Evolutionary conservation across 2,797 vertebrate genomes (phyloP), one percentile per base, ranked within the genome.

Genomic region (Lagocephalus sceleratus): DNA sequence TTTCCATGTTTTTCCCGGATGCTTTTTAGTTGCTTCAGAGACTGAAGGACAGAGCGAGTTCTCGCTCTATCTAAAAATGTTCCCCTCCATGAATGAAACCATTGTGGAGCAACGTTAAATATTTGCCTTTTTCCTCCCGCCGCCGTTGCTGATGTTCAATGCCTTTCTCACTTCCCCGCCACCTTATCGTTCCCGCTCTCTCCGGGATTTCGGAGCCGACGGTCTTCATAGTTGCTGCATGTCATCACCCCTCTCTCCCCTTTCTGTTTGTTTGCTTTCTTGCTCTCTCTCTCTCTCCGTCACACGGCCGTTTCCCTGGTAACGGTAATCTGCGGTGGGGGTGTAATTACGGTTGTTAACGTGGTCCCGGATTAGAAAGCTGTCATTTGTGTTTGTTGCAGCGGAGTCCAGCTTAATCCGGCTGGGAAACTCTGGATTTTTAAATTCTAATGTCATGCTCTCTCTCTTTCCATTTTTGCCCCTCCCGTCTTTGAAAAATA

Each of bases 341-440:
- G 43, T 80, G 79, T 83, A 86, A 88, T 90, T 86, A 75, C 63
- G 64, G 60, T 60, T 85, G 74, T 81, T 88, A 85, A 80, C 87
- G 75, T 84, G 72, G 74, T 81, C 73, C 50, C 68, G 82, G 83
- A 90, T 88, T 88, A 86, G 72, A 83, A 80, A 71, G 45, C 39
- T 29, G 55, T 51, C 60, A 63, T 71, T n/a, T 72, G 54, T 67
- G 35, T 57, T 54, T 60, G 54, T 58, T 56, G 52, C 43, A 48
- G 61, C 67, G 57, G 61, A 21, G 70, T 69, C 68, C 75, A 68
- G 48, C 19, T 43, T 86, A 79, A 88, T 88, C 66, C 66, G 6
- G 57, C 57, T 62, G 39, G 40, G 70, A 55, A 79, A 78, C 79
- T 80, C 66, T 69, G 60, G 59, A 65, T 78, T 74, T 78, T 45